Conservation (phyloP, 1,140 invertebrate species). For the Drosophila insularis region DNA sequence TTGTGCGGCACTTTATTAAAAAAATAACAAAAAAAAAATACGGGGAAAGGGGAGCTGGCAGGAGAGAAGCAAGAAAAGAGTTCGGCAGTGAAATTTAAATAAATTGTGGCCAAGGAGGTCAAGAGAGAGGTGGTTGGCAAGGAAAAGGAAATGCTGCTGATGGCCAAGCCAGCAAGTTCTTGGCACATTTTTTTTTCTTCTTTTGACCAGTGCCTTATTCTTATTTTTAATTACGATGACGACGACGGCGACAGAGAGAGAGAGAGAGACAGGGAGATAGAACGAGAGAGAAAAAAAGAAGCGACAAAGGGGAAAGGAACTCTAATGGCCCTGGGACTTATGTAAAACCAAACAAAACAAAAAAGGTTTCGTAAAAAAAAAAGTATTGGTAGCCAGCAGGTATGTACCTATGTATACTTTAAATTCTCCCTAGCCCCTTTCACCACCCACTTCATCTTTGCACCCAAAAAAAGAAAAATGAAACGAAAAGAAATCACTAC, state of each 20-base stretch:
- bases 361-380: conserved; percentile 64
- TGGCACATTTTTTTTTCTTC: conserved; percentile 66
- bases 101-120: conserved; percentile 56
- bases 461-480: conserved; percentile 13
- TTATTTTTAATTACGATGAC: conserved; percentile 76
- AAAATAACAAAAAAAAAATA: conserved; percentile 46
- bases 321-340: conserved; percentile 66
- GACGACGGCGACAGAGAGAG: conserved; percentile 42
- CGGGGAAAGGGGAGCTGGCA: neutral
- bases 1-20: conserved; percentile 66
- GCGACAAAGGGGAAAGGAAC: conserved; percentile 25
- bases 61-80: conserved; percentile 44
- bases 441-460: neutral
- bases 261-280: neutral
- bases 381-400: conserved; percentile 35
- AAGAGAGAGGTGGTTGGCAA: conserved; percentile 8
- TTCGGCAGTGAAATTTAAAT: conserved; percentile 67
- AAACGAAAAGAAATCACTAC: conserved; percentile 12
- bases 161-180: conserved; percentile 51
- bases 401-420: conserved; percentile 33
- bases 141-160: conserved; percentile 1
- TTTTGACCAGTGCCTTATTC: conserved; percentile 51
- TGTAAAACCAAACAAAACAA: conserved; percentile 31
- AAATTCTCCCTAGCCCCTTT: neutral
- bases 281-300: neutral